phyloP scores from a whole-genome alignment of 1,140 invertebrate genomes.

The Reticulitermes speratus region DNA sequence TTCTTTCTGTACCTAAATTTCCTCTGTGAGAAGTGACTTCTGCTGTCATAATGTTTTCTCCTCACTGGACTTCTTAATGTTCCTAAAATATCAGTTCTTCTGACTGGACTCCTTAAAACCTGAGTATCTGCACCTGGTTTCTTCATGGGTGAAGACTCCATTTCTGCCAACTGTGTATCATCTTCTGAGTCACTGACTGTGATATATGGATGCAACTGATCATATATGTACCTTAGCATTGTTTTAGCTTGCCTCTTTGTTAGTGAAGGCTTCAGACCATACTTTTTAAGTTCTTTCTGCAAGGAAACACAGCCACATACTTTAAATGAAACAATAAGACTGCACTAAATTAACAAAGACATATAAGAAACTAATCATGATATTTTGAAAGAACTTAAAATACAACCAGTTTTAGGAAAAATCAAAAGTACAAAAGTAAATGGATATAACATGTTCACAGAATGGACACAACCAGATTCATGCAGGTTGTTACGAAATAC shows the following conservation, averaged over 20 bases:
- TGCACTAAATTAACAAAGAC: too few species aligned
- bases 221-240: slow-evolving; percentile 51
- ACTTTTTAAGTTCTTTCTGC: slow-evolving; percentile 50
- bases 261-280: slow-evolving; percentile 47
- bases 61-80: not conserved
- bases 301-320: slow-evolving; percentile 33
- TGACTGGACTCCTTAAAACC: slow-evolving; percentile 8
- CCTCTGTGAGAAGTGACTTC: not conserved
- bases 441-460: too few species aligned
- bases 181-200: not conserved
- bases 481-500: too few species aligned
- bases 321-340: too few species aligned
- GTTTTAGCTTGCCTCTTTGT: slow-evolving; percentile 47
- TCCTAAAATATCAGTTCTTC: not conserved
- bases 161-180: not conserved
- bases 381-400: too few species aligned
- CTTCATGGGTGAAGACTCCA: not conserved
- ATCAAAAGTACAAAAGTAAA: too few species aligned
- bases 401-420: too few species aligned
- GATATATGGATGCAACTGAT: slow-evolving; percentile 47
- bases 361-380: too few species aligned
- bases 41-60: not conserved
- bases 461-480: too few species aligned
- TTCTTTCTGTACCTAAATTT: not conserved
- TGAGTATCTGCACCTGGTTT: not conserved